Conservation (phyloP, 1,140 invertebrate species). For the Lepidurus packardi region DNA sequence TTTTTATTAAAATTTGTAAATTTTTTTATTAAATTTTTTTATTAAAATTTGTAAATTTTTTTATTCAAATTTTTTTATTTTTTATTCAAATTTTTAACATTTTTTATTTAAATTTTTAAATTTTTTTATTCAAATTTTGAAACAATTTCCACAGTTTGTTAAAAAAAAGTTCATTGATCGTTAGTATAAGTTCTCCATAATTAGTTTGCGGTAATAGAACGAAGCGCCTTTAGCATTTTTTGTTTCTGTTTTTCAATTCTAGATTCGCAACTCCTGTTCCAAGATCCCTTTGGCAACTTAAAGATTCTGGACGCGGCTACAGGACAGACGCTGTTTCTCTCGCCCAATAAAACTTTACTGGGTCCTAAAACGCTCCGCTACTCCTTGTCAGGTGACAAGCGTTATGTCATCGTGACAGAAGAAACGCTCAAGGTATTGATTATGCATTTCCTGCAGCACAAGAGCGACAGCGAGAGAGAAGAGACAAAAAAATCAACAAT, state of each 20-base stretch:
- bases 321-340: background rate
- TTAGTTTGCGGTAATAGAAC: too few species aligned
- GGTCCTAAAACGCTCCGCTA: constrained; percentile 10
- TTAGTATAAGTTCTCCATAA: too few species aligned
- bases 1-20: too few species aligned
- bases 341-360: constrained; percentile 21
- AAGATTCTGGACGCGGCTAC: constrained; percentile 28
- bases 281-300: constrained; percentile 11
- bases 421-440: constrained; percentile 14
- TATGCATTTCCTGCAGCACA: background rate
- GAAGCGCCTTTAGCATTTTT: background rate
- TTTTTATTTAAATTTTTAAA: too few species aligned
- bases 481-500: background rate
- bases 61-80: too few species aligned
- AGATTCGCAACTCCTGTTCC: constrained; percentile 24
- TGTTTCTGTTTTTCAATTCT: background rate
- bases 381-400: constrained; percentile 31
- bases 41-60: too few species aligned
- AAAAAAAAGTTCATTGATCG: too few species aligned
- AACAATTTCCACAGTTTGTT: too few species aligned
- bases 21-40: too few species aligned
- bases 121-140: too few species aligned
- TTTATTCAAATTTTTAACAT: too few species aligned
- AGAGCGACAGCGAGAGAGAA: background rate
- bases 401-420: constrained; percentile 28